Evolutionary conservation across 2,113 vertebrate genomes (phyloP), one percentile per base, ranked within the genome.

Genomic region (Osmerus eperlanus): DNA sequence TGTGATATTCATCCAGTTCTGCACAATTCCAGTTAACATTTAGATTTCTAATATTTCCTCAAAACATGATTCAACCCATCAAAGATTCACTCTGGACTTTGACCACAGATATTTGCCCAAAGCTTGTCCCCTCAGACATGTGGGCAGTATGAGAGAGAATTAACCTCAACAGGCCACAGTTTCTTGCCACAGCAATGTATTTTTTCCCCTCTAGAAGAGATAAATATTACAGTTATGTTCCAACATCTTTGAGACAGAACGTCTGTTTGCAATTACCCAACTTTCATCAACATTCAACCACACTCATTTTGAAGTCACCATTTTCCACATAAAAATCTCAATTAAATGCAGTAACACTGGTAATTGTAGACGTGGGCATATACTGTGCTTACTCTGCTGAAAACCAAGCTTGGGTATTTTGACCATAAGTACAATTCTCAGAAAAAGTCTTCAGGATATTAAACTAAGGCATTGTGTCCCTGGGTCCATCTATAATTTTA

Each of bases 281-380:
- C 63, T 82, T 82, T 75, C 77, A 71, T 75, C 73, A 84, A 78
- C 68, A 79, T 70, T 64, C 55, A 77, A 68, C 78, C 78, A 73
- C 73, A 63, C 23, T 76, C 56, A 70, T 32, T 82, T 76, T 71
- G 3, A 76, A 74, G 67, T 52, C 52, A 28, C 61, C 76, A n/a
- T 76, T 75, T 86, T 77, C 64, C 73, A 78, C n/a, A 70, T 77
- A 84, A 86, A 84, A 71, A 32, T 58, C 59, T 32, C 25, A 76
- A 29, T 74, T 66, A 78, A 68, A 51, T 14, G 16, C 25, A 64
- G 36, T 14, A 60, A 51, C 58, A 15, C 23, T 70, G 74, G 56
- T 70, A 68, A 72, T n/a, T 61, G 68, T 9, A 59, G 52, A 54
- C 18, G 13, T 28, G 12, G 18, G 4, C 25, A 13, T 15, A 28